These are phyloP conservation scores for Agriopis aurantiaria DNA, from an alignment of 2,888 invertebrate species.

Conservation along the genomic window DNA sequence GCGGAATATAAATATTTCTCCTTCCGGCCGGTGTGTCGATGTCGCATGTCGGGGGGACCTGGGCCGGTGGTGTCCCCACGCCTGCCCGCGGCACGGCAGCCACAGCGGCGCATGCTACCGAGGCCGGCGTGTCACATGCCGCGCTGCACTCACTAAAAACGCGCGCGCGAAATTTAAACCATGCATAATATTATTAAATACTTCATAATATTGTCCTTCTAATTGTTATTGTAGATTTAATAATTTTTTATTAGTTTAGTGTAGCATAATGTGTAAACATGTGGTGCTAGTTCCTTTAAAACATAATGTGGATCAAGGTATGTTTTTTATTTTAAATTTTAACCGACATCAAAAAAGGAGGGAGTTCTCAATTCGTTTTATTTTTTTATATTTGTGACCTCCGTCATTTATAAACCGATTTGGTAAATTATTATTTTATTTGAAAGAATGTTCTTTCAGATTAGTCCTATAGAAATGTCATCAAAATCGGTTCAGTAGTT, in stretches of 20 bases:
- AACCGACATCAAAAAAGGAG: no score
- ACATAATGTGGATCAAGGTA: slow-evolving; percentile 66
- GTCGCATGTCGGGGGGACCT: slow-evolving; percentile 1
- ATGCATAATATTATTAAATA: slow-evolving; percentile 12
- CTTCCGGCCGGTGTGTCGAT: slow-evolving; percentile 22
- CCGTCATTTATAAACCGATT: no score
- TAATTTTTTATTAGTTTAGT: not conserved
- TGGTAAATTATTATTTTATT: no score
- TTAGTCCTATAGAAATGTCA: no score
- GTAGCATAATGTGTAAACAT: slow-evolving; percentile 71
- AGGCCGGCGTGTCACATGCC: slow-evolving; percentile 23
- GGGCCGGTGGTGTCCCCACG: slow-evolving; percentile 14
- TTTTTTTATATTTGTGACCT: no score
- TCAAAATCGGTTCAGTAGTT: no score
- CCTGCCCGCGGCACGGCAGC: slow-evolving; percentile 10
- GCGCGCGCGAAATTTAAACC: slow-evolving; percentile 29
- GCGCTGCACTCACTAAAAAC: slow-evolving; percentile 23
- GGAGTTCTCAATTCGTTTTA: no score
- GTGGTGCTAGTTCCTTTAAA: slow-evolving; percentile 70
- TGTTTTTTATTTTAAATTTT: slow-evolving; percentile 38
- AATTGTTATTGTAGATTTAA: not conserved
- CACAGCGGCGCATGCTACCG: slow-evolving; percentile 27
- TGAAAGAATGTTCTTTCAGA: no score
- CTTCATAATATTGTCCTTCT: no score
- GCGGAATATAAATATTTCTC: slow-evolving; percentile 16